Percentiles rank a stretch among this genome's conserved stretches.
These are phyloP conservation scores for Cotesia congregata DNA, from an alignment of 2,888 invertebrate species.

Conservation along the genomic window DNA sequence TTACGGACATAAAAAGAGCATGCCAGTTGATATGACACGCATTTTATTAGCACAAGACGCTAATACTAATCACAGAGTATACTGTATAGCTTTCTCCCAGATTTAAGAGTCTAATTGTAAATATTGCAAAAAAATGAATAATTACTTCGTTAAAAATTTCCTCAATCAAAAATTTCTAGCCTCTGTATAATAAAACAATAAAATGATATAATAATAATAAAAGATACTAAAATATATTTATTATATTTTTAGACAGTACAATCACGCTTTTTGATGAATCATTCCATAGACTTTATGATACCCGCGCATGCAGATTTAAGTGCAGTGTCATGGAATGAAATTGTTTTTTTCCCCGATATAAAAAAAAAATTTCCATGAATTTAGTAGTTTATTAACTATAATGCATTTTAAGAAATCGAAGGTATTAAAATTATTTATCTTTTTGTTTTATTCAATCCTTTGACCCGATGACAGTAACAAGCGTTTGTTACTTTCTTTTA, in stretches of 20 bases:
- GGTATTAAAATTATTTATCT: too few species aligned
- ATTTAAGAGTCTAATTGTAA: constrained; percentile 3
- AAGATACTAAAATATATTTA: background rate
- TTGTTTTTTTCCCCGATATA: background rate
- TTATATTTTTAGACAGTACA: background rate
- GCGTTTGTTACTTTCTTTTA: background rate
- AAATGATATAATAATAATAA: constrained; percentile 1
- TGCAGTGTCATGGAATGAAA: background rate
- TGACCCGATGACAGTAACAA: background rate
- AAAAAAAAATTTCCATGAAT: too few species aligned
- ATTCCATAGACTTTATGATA: background rate
- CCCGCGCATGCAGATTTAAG: background rate
- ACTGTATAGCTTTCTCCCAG: constrained; percentile 28
- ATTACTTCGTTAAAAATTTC: too few species aligned
- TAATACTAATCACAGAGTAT: background rate
- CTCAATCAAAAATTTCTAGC: too few species aligned
- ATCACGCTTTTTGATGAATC: constrained; percentile 1
- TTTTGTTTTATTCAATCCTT: background rate
- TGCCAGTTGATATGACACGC: constrained; percentile 27
- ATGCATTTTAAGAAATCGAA: too few species aligned
- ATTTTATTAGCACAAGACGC: constrained; percentile 27
- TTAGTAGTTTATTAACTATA: too few species aligned
- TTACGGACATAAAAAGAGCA: constrained; percentile 11
- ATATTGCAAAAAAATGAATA: background rate
- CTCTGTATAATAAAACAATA: background rate